Conservation (phyloP, 2,113 vertebrate species). For the Trematomus loennbergii region DNA sequence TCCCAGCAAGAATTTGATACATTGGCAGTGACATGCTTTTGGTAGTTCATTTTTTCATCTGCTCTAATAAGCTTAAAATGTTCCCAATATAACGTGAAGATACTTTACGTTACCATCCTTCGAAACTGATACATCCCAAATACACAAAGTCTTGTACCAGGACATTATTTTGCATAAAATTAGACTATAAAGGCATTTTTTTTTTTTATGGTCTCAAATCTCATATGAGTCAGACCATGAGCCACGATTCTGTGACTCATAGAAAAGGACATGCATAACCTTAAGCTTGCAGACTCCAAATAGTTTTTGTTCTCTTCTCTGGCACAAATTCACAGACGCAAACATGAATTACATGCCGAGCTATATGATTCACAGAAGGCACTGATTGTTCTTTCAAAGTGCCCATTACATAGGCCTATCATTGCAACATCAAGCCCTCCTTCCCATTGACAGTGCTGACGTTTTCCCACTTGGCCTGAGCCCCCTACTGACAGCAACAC, state of each 20-base stretch:
- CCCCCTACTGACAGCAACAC: slow-evolving; percentile 77
- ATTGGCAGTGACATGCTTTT: slow-evolving; percentile 15
- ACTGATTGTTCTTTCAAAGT: slow-evolving; percentile 75
- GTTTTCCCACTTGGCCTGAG: slow-evolving; percentile 78
- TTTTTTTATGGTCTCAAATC: not conserved
- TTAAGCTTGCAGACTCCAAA: slow-evolving; percentile 61
- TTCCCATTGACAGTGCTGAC: slow-evolving; percentile 82
- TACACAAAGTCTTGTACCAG: slow-evolving; percentile 53
- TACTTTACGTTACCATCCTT: slow-evolving; percentile 32
- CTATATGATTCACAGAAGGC: slow-evolving; percentile 80
- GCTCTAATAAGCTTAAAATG: slow-evolving; percentile 20
- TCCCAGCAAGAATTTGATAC: slow-evolving; percentile 14
- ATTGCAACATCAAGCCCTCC: slow-evolving; percentile 84
- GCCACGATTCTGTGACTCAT: slow-evolving; percentile 33
- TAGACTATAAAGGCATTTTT: slow-evolving; percentile 3
- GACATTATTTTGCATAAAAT: slow-evolving; percentile 53
- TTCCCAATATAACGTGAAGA: slow-evolving; percentile 32
- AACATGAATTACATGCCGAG: slow-evolving; percentile 79
- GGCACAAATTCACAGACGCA: slow-evolving; percentile 75
- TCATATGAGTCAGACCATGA: slow-evolving; percentile 44
- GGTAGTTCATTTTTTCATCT: slow-evolving; percentile 21
- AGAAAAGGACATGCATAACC: slow-evolving; percentile 46
- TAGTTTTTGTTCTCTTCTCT: slow-evolving; percentile 73
- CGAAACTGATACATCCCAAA: slow-evolving; percentile 34
- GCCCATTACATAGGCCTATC: slow-evolving; percentile 83